Evolutionary conservation across 2,797 vertebrate genomes (phyloP).

Genomic region (Poecilia velifera): DNA sequence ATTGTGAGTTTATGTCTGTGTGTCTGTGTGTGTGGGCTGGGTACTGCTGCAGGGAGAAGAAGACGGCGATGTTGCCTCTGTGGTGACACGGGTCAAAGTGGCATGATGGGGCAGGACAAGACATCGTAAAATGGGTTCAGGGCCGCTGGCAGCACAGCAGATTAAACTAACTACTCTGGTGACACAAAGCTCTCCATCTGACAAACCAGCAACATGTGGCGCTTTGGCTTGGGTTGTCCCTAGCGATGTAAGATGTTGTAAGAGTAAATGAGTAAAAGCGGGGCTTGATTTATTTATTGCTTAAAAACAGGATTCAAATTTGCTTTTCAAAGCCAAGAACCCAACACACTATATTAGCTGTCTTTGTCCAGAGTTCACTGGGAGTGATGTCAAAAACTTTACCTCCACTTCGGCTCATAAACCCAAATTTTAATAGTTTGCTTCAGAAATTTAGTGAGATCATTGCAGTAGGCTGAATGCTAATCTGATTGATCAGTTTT

Average conservation of each 20-base stretch:
- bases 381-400: not conserved
- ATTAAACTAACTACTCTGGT: conserved; percentile 28
- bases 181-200: conserved; percentile 34
- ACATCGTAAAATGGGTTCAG: conserved; percentile 46
- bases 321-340: conserved; percentile 12
- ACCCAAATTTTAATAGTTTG: not conserved
- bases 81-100: conserved; percentile 58
- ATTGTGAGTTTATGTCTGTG: conserved; percentile 10
- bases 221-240: conserved; percentile 3
- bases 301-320: not conserved
- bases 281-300: not conserved
- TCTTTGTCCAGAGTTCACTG: not conserved
- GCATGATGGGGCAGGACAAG: conserved; percentile 37
- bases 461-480: too few species aligned
- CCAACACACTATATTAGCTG: conserved; percentile 17
- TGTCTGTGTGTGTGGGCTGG: not conserved
- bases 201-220: conserved; percentile 35
- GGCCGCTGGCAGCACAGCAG: conserved; percentile 51
- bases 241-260: conserved; percentile 14
- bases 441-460: not conserved
- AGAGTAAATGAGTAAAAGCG: conserved; percentile 19
- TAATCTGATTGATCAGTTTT: not conserved
- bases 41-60: conserved; percentile 31
- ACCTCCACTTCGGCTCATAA: not conserved
- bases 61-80: conserved; percentile 32